These are phyloP conservation scores for Bicyclus anynana DNA, from an alignment of 1,140 invertebrate genomes.

Conservation along the genomic window DNA sequence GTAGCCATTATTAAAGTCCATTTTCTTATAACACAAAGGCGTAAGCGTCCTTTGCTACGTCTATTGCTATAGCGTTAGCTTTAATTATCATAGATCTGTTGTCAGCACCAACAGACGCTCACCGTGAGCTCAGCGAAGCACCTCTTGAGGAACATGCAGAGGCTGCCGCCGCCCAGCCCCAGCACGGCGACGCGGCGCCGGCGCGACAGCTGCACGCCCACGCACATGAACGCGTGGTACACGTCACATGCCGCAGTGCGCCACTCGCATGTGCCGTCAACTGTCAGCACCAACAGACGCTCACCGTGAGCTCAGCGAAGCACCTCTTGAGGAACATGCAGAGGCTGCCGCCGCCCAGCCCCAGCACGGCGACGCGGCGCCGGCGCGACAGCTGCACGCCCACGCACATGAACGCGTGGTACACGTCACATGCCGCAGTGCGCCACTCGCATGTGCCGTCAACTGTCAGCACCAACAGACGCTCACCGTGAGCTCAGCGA, in stretches of 20 bases:
- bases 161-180: slow-evolving; percentile 91
- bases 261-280: no score
- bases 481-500: slow-evolving; percentile 68
- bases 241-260: slow-evolving; percentile 86
- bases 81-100: no score
- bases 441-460: no score
- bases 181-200: slow-evolving; percentile 80
- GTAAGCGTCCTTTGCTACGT: no score
- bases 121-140: slow-evolving; percentile 78
- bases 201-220: slow-evolving; percentile 79
- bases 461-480: no score
- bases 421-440: slow-evolving; percentile 87
- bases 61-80: no score
- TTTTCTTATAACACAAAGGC: no score
- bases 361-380: slow-evolving; percentile 82
- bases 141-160: slow-evolving; percentile 89
- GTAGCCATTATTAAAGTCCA: no score
- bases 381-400: slow-evolving; percentile 78
- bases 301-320: slow-evolving; percentile 75
- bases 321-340: slow-evolving; percentile 89
- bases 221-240: slow-evolving; percentile 89
- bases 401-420: slow-evolving; percentile 88
- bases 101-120: no score
- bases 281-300: no score
- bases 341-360: slow-evolving; percentile 92